A percentile compares a stretch with the other conserved stretches of the same genome.
Conservation (phyloP, 1,140 invertebrate genomes). For the Dendroctonus valens region DNA sequence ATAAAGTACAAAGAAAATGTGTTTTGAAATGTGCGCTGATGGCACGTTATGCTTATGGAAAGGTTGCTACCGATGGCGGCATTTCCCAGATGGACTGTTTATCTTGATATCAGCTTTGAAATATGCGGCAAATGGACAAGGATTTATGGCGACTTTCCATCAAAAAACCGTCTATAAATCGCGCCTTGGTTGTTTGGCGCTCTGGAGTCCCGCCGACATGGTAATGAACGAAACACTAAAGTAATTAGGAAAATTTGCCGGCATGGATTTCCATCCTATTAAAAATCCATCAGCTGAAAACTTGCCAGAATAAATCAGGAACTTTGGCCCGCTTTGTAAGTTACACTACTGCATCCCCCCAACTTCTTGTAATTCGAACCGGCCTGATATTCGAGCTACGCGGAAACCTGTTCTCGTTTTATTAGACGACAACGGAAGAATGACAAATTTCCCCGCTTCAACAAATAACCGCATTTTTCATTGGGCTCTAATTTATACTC, state of each 20-base stretch:
- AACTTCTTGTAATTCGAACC: neutral
- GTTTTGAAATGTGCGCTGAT: too few species aligned
- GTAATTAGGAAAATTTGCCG: too few species aligned
- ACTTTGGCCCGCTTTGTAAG: neutral
- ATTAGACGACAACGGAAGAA: neutral
- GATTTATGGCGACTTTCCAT: neutral
- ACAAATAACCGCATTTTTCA: constrained; percentile 26
- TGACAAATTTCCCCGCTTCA: constrained; percentile 7
- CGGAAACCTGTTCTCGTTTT: neutral
- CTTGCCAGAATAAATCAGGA: neutral
- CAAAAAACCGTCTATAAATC: too few species aligned
- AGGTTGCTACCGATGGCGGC: too few species aligned
- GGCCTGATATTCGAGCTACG: too few species aligned
- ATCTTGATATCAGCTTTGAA: neutral
- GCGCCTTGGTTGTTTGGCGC: too few species aligned
- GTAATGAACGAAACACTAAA: too few species aligned
- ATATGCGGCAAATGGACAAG: neutral
- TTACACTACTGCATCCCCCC: neutral
- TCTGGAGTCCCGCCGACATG: too few species aligned
- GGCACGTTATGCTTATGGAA: too few species aligned
- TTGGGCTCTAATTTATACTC: constrained; percentile 18
- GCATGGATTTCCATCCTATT: too few species aligned
- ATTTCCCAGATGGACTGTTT: neutral
- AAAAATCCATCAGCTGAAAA: too few species aligned
- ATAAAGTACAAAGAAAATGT: too few species aligned